Evolutionary conservation across 1,140 invertebrate species (phyloP).

Genomic region (Procambarus clarkii): DNA sequence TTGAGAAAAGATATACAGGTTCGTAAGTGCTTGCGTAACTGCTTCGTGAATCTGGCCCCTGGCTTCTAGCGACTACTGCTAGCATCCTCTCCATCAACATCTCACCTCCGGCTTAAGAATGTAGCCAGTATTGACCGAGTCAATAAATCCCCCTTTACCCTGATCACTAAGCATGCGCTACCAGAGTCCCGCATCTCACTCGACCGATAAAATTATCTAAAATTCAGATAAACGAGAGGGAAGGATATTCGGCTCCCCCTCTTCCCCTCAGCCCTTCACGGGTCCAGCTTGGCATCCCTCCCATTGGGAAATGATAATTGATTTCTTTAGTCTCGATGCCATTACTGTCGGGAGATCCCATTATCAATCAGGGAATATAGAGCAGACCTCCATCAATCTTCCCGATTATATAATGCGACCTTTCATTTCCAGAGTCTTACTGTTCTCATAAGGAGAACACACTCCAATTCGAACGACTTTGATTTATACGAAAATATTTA

Average conservation of each 20-base stretch:
- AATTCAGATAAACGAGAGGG: neutral
- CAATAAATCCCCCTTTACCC: neutral
- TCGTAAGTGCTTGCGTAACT: no score
- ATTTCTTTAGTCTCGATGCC: slow-evolving; percentile 28
- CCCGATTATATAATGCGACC: neutral
- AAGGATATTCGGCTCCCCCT: neutral
- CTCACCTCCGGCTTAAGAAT: neutral
- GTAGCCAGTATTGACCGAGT: neutral
- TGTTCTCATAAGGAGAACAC: neutral
- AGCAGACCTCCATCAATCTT: neutral
- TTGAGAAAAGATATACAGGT: no score
- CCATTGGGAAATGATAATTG: slow-evolving; percentile 24
- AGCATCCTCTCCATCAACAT: neutral
- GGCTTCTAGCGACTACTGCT: neutral
- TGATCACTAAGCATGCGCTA: no score
- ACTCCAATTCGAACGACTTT: neutral
- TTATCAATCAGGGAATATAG: slow-evolving; percentile 36
- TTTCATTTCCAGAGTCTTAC: neutral
- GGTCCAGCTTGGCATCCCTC: neutral
- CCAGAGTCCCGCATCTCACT: neutral
- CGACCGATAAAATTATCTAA: neutral
- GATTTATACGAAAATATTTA: no score
- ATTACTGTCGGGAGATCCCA: slow-evolving; percentile 25
- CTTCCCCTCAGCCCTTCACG: neutral
- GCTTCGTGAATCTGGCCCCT: neutral